phyloP scores from a whole-genome alignment of 2,888 invertebrate genomes.

The Chouioia cunea region DNA sequence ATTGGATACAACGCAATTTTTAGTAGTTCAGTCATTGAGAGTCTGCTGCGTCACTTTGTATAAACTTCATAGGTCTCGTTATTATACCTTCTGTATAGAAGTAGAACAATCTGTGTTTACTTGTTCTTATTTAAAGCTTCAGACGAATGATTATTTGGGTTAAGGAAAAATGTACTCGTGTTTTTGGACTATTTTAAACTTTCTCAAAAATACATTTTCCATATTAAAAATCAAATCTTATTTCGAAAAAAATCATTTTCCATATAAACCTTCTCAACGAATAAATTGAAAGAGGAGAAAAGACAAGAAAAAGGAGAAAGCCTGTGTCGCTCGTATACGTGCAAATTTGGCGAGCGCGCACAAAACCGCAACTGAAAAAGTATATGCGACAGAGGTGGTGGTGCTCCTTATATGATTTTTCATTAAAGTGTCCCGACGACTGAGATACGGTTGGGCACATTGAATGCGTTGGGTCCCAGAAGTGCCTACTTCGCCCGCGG shows the following conservation, averaged over 20 bases:
- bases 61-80: constrained; percentile 31
- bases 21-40: neutral
- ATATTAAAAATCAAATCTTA: constrained; percentile 15
- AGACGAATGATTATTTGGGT: too few species aligned
- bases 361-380: neutral
- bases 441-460: constrained; percentile 67
- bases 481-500: constrained; percentile 27
- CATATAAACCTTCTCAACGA: too few species aligned
- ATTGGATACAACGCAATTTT: constrained; percentile 11
- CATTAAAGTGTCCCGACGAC: constrained; percentile 66
- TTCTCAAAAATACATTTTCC: neutral
- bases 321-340: too few species aligned
- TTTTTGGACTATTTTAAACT: neutral
- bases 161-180: too few species aligned
- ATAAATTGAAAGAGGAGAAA: too few species aligned
- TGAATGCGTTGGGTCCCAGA: constrained; percentile 60
- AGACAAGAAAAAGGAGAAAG: too few species aligned
- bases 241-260: neutral
- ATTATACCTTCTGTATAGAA: too few species aligned
- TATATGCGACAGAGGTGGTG: neutral
- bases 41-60: constrained; percentile 18
- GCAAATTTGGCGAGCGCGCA: neutral
- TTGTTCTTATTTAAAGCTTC: too few species aligned
- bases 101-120: too few species aligned
- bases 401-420: constrained; percentile 66